These are phyloP conservation scores for Metopolophium dirhodum DNA, from an alignment of 1,140 invertebrate genomes.

Conservation along the genomic window DNA sequence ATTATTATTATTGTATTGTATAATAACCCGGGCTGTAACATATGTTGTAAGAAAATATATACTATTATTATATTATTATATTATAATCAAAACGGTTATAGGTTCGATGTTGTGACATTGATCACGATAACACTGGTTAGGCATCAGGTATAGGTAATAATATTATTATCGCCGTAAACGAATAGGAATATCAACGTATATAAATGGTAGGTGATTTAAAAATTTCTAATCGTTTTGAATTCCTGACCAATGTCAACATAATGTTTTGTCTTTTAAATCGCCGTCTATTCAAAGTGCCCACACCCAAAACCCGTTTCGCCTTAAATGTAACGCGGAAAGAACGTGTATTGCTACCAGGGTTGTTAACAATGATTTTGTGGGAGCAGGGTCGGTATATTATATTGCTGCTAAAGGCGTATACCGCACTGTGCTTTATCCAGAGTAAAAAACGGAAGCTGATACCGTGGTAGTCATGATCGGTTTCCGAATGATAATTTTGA, in stretches of 20 bases:
- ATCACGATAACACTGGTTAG: neutral
- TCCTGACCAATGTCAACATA: neutral
- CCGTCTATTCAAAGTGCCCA: neutral
- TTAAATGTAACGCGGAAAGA: neutral
- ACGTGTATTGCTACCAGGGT: neutral
- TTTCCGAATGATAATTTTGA: neutral
- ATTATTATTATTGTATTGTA: slow-evolving; percentile 2
- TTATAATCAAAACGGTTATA: neutral
- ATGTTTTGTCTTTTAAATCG: neutral
- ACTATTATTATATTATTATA: neutral
- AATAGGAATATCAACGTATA: neutral
- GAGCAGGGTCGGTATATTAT: neutral
- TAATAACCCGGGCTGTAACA: neutral
- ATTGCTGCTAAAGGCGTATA: neutral
- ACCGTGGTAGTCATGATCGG: too few relatives aligned
- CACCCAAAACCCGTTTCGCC: neutral
- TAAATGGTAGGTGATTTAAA: neutral
- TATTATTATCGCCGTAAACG: neutral
- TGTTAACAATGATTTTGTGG: neutral
- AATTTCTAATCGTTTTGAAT: neutral
- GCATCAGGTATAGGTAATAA: neutral
- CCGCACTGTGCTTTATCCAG: neutral
- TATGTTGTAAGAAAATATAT: neutral
- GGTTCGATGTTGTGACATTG: neutral
- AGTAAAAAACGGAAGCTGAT: neutral